These are phyloP conservation scores for Dallia pectoralis DNA, from an alignment of 2,797 vertebrate species.

Conservation along the genomic window DNA sequence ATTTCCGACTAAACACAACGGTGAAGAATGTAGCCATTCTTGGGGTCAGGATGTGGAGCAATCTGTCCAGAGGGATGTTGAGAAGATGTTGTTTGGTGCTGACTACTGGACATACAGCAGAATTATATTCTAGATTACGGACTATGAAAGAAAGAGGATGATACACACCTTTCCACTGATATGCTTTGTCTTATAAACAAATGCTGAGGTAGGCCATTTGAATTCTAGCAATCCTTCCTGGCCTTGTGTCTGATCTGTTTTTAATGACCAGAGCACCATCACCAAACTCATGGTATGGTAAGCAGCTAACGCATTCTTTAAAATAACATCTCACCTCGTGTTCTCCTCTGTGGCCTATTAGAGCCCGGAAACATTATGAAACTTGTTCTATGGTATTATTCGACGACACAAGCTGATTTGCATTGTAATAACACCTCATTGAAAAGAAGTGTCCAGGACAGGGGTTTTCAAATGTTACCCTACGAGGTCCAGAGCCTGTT, in stretches of 20 bases:
- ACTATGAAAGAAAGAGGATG: too few species aligned
- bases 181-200: not conserved
- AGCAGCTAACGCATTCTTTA: slow-evolving; percentile 10
- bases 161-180: too few species aligned
- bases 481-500: too few species aligned
- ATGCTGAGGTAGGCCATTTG: slow-evolving; percentile 35
- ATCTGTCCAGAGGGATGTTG: too few species aligned
- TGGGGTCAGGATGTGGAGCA: not conserved
- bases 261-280: slow-evolving; percentile 41
- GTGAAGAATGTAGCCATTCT: not conserved
- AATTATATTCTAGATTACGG: too few species aligned
- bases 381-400: slow-evolving; percentile 22
- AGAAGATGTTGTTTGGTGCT: too few species aligned
- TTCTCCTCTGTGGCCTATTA: slow-evolving; percentile 22
- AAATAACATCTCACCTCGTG: slow-evolving; percentile 22
- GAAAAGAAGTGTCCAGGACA: not conserved
- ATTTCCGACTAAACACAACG: too few species aligned
- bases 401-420: not conserved
- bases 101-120: too few species aligned
- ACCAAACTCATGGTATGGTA: slow-evolving; percentile 41
- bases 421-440: not conserved
- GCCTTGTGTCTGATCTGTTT: slow-evolving; percentile 53
- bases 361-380: slow-evolving; percentile 7
- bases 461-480: too few species aligned
- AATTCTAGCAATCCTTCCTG: slow-evolving; percentile 57